Base-by-base conservation (phyloP, 2,113 vertebrate species). In the Telmatochromis bifrenatus region DNA sequence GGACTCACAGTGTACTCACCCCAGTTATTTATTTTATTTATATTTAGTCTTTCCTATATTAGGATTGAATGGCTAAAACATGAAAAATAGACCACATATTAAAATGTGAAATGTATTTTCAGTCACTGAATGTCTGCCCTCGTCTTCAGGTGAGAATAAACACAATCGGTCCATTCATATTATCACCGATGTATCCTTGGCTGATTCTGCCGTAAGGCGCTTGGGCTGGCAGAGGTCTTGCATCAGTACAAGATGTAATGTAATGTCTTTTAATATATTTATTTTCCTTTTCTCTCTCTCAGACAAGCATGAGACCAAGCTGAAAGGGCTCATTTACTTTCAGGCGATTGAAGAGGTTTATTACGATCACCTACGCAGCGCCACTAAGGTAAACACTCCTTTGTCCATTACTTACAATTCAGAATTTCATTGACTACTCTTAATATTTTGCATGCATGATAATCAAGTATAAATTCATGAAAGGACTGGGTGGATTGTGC, bases 331-430 rank as follows among this genome's bases (percentile, higher is more conserved):
- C 84, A 97, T 97, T 92, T 97, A 97, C 96, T 97, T 97, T 85
- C 97, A 97, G 94, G 97, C 97, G 12, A 97, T 97, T 42, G 97
- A 97, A 82, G 97, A 97, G 93, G 97, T 97, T 83, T 97, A 97
- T 86, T 97, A 97, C 9, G 97, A 97, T 94, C 97, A 97, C 90
- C 96, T 97, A 5, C 96, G 96, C 89, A 97, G 96, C 77, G 97
- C 97, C 77, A 94, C 96, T 31, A 97, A 97, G 97, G 97, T 97
- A 96, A 45, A 68, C 23, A 2, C 17, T 85, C 8, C 42, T 42
- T 39, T 65, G 17, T 53, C 39, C 12, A 28, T 70, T 58, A 11
- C 23, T 31, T 28, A 37, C 19, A 54, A 11, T 75, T 80, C 26
- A 81, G 14, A 81, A 83, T 14, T 68, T 70, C 39, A 49, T 33